A percentile compares a stretch with the other conserved stretches of the same genome.
phyloP scores from a whole-genome alignment of 2,888 invertebrate species.

The Thymelicus acteon region DNA sequence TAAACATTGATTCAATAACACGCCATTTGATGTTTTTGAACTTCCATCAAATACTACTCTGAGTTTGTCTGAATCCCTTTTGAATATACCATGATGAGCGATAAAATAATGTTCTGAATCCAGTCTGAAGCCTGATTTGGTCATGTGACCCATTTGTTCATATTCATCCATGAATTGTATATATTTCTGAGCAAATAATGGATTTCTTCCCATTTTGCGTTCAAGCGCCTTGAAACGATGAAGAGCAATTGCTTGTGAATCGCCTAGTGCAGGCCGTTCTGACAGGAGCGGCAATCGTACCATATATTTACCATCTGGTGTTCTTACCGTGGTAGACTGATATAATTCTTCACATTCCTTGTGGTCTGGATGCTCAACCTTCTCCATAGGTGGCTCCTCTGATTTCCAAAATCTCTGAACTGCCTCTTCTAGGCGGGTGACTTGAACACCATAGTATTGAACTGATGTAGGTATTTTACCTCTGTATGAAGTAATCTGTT shows the following conservation, averaged over 20 bases:
- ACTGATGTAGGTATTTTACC: neutral
- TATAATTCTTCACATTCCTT: slow-evolving; percentile 21
- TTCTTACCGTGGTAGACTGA: slow-evolving; percentile 7
- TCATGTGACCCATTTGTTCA: slow-evolving; percentile 22
- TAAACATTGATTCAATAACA: slow-evolving; percentile 35
- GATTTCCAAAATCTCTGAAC: slow-evolving; percentile 29
- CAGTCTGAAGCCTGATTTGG: neutral
- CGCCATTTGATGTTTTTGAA: slow-evolving; percentile 21
- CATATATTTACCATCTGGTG: slow-evolving; percentile 19
- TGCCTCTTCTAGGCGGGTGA: too few species aligned
- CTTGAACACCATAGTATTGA: neutral
- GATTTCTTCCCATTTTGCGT: slow-evolving; percentile 9
- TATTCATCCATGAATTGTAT: slow-evolving; percentile 14
- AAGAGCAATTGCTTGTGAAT: slow-evolving; percentile 4
- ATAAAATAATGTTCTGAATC: slow-evolving; percentile 19
- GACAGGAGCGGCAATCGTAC: slow-evolving; percentile 14
- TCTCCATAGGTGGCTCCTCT: slow-evolving; percentile 25
- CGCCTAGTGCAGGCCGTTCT: slow-evolving; percentile 14
- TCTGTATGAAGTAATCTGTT: neutral
- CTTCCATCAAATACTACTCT: slow-evolving; percentile 38
- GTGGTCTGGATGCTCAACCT: slow-evolving; percentile 11
- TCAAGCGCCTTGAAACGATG: slow-evolving; percentile 18
- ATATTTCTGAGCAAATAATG: slow-evolving; percentile 16
- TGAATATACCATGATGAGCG: slow-evolving; percentile 23
- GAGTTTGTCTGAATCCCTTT: slow-evolving; percentile 25